Percentiles rank a stretch among this genome's conserved stretches.
These are phyloP conservation scores for Pao palembangensis DNA, from an alignment of 2,113 vertebrate genomes.

Conservation along the genomic window DNA sequence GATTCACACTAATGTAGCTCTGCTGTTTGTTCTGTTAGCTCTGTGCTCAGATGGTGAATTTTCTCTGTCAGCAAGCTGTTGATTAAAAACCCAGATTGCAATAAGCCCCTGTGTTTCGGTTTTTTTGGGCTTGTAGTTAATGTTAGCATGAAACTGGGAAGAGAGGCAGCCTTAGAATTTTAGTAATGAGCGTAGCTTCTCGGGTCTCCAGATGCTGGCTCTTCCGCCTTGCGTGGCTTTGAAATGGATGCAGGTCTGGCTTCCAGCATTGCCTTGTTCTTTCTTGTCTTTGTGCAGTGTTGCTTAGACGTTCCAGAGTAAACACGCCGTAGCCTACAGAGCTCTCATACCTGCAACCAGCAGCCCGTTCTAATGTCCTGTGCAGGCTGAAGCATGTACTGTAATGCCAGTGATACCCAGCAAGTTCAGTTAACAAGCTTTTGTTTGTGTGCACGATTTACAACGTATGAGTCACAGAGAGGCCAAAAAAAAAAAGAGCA, in stretches of 20 bases:
- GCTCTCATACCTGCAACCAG: constrained; percentile 27
- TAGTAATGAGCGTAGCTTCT: too few relatives aligned
- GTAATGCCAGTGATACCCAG: constrained; percentile 40
- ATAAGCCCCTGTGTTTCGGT: too few relatives aligned
- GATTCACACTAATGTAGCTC: neutral
- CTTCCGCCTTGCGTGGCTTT: too few relatives aligned
- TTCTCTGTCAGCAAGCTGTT: neutral
- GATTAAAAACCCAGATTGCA: neutral
- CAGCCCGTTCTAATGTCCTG: constrained; percentile 26
- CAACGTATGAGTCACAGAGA: constrained; percentile 31
- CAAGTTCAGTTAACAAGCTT: constrained; percentile 45
- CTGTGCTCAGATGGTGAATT: neutral
- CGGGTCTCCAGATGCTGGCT: too few relatives aligned
- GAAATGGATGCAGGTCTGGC: too few relatives aligned
- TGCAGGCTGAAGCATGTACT: constrained; percentile 40
- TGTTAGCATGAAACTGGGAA: neutral
- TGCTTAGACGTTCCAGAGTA: neutral
- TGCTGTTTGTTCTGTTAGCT: constrained; percentile 4
- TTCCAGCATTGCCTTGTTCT: neutral
- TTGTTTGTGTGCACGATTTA: constrained; percentile 47
- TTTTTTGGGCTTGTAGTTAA: neutral
- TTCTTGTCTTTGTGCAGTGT: neutral
- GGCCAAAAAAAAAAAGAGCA: neutral
- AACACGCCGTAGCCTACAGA: constrained; percentile 12
- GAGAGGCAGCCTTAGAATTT: too few relatives aligned